phyloP scores from a whole-genome alignment of 2,113 vertebrate genomes.

The Petromus typicus region DNA sequence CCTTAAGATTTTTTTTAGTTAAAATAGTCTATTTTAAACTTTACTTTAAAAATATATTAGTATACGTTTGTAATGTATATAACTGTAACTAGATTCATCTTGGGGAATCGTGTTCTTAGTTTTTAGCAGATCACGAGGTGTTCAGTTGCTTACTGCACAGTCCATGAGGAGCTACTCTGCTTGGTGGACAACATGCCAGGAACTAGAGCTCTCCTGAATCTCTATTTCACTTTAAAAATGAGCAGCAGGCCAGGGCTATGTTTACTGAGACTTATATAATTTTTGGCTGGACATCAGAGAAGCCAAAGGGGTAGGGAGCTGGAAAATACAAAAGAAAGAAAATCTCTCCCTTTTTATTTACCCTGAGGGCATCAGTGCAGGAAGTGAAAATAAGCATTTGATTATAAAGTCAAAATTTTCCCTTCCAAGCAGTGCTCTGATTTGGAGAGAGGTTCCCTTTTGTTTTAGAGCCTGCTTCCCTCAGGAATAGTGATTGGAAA shows the following conservation, averaged over 20 bases:
- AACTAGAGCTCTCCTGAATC: accelerated
- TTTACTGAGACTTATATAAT: background rate
- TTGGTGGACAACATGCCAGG: background rate
- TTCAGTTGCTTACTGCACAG: background rate
- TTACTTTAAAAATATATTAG: background rate
- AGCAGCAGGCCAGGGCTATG: background rate
- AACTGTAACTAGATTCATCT: background rate
- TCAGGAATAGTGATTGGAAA: background rate
- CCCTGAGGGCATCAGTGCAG: background rate
- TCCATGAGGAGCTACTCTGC: background rate
- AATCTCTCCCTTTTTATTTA: background rate
- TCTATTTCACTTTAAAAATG: background rate
- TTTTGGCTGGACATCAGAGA: background rate
- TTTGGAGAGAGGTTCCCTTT: background rate
- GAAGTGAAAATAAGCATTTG: background rate
- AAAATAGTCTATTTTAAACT: background rate
- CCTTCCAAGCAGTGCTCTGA: background rate
- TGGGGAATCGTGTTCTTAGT: background rate
- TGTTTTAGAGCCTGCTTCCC: background rate
- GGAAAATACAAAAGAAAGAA: background rate
- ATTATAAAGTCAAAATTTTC: background rate
- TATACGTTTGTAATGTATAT: background rate
- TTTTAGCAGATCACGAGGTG: background rate
- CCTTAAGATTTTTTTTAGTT: background rate
- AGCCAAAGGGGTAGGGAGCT: background rate